Conservation (phyloP, 2,888 invertebrate genomes). For the Podabrus alpinus region DNA sequence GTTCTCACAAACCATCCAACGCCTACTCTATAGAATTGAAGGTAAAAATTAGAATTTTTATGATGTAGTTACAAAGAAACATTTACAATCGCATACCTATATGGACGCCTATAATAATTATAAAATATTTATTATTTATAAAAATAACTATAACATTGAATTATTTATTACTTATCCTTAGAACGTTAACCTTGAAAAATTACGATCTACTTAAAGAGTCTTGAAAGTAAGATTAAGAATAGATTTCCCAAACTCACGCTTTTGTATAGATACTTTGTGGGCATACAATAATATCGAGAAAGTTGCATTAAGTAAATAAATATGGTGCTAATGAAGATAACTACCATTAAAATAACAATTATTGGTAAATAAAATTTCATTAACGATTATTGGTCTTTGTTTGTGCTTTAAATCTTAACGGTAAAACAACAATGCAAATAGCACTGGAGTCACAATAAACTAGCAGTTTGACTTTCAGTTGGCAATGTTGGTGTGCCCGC, state of each 20-base stretch:
- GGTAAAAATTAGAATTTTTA: neutral
- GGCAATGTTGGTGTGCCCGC: neutral
- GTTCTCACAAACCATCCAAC: neutral
- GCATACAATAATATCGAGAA: slow-evolving; percentile 12
- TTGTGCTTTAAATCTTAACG: neutral
- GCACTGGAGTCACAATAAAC: neutral
- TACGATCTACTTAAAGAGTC: slow-evolving; percentile 16
- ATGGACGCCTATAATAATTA: neutral
- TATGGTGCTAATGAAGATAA: neutral
- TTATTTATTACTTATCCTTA: neutral
- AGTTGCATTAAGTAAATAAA: slow-evolving; percentile 6
- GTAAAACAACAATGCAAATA: neutral
- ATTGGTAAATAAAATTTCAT: neutral
- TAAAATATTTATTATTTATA: neutral
- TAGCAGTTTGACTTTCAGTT: neutral
- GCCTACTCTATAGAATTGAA: neutral
- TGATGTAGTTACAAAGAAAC: neutral
- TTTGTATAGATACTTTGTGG: slow-evolving; percentile 16
- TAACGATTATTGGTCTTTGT: neutral
- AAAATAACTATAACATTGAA: neutral
- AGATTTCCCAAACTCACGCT: slow-evolving; percentile 24
- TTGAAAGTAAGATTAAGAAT: slow-evolving; percentile 22
- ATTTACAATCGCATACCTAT: neutral
- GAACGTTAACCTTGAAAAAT: slow-evolving; percentile 26
- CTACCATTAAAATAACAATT: neutral